phyloP scores from a whole-genome alignment of 2,888 invertebrate species.

The Griposia aprilina region DNA sequence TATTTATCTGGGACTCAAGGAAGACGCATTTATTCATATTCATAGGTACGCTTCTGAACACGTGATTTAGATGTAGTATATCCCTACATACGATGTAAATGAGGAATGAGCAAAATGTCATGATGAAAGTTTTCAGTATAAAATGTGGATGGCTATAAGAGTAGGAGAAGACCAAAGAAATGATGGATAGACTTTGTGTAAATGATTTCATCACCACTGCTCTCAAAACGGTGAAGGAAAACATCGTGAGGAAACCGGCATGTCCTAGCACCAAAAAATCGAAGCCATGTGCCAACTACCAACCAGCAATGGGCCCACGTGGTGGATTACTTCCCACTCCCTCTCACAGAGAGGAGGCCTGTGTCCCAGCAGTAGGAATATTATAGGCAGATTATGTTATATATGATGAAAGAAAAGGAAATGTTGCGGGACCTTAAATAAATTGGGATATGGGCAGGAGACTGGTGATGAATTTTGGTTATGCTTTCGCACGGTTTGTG shows the following conservation, averaged over 20 bases:
- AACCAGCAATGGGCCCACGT: too few relatives aligned
- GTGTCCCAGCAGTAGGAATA: too few relatives aligned
- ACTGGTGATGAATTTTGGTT: neutral
- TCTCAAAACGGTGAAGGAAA: too few relatives aligned
- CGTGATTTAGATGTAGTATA: slow-evolving; percentile 43
- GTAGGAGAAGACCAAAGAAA: neutral
- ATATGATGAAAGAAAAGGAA: neutral
- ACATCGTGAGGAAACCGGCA: too few relatives aligned
- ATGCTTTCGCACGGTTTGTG: too few relatives aligned
- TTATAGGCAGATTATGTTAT: too few relatives aligned
- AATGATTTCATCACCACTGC: too few relatives aligned
- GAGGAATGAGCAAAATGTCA: neutral
- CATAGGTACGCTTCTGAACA: slow-evolving; percentile 57
- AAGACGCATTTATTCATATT: slow-evolving; percentile 63
- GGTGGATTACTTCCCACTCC: too few relatives aligned
- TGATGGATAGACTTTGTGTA: neutral
- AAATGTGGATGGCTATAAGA: neutral
- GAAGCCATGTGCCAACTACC: too few relatives aligned
- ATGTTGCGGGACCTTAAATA: too few relatives aligned
- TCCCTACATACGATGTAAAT: neutral
- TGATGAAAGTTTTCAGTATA: neutral
- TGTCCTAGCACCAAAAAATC: too few relatives aligned
- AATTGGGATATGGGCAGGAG: neutral
- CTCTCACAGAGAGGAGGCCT: too few relatives aligned
- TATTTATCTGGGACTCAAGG: slow-evolving; percentile 44